Base-by-base conservation (phyloP, 2,113 vertebrate species). In the Varanus salvator region DNA sequence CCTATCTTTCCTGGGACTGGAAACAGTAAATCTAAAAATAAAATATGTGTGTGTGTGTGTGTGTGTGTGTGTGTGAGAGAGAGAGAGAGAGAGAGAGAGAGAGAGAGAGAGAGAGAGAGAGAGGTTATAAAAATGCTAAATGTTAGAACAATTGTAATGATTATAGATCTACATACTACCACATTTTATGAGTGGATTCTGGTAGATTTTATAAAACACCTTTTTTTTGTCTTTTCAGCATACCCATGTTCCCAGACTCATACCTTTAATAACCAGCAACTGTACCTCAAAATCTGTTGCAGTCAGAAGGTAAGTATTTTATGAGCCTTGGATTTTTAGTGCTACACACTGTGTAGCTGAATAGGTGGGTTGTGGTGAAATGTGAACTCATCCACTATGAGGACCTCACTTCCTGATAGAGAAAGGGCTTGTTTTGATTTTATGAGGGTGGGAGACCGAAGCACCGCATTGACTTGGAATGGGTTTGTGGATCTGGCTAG, bases 241-340 rank as follows among this genome's bases (percentile, higher is more conserved):
- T 96, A 99, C 99, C 48, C 99, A 99, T 17, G 98, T 99, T 91
- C 99, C 99, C 86, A 97, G 99, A 85, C 98, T 99, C 84, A 99
- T 99, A 96, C 99, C 99, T 91, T 97, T 99, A 96, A 99, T 99
- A 96, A 98, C 99, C 96, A 98, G 98, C 94, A 99, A 99, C 97
- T 99, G 99, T 97, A 99, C 99, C 19, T 99, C 98, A 92, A 99
- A 99, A 95, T 99, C 99, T 91, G 99, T 99, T 96, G 96, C 98
- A 48, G 99, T 99, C 64, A 97, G 99, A 93, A 99, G 99, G 99
- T 99, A 92, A 97, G 97, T 94, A 77, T 54, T 38, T 77, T 60
- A 31, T 68, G 66, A 89, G 64, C 6, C 64, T 0, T 27, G 72
- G 80, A 57, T 21, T 48, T 44, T 85, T 72, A 71, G n/a, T 82